A percentile compares a stretch with the other conserved stretches of the same genome.
These are phyloP conservation scores for Drosophila lacicola DNA, from an alignment of 2,888 invertebrate genomes.

Conservation along the genomic window DNA sequence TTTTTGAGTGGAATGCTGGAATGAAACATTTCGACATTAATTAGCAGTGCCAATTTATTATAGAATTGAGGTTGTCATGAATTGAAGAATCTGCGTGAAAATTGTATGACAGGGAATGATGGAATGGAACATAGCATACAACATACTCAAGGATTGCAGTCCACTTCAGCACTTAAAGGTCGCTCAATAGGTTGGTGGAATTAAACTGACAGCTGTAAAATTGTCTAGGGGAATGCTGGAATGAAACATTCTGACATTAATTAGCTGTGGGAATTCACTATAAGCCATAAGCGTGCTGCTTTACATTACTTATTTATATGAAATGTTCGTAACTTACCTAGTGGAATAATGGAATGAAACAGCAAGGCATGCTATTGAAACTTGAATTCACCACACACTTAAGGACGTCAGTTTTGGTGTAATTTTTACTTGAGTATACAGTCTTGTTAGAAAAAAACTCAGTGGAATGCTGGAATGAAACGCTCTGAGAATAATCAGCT, in stretches of 20 bases:
- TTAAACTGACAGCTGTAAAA: too few species aligned
- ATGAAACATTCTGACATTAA: not conserved
- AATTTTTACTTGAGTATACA: too few species aligned
- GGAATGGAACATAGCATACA: not conserved
- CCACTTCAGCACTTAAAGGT: too few species aligned
- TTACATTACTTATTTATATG: not conserved
- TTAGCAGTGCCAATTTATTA: too few species aligned
- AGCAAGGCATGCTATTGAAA: not conserved
- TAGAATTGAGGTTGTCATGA: too few species aligned
- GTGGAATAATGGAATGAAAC: not conserved
- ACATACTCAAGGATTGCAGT: too few species aligned
- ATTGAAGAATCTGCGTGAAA: too few species aligned
- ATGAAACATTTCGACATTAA: not conserved
- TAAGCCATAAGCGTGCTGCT: too few species aligned
- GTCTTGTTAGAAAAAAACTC: not conserved
- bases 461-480: not conserved
- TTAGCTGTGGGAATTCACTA: too few species aligned
- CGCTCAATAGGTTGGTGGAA: too few species aligned
- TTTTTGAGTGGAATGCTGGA: not conserved
- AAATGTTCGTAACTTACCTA: not conserved
- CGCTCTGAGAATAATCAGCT: not conserved
- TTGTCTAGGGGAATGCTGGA: not conserved
- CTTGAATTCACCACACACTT: too few species aligned
- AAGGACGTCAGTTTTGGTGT: too few species aligned
- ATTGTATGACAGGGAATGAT: not conserved